Percentiles rank a stretch among this genome's conserved stretches.
These are phyloP conservation scores for Bombus sylvicola DNA, from an alignment of 1,140 invertebrate genomes.

Conservation along the genomic window DNA sequence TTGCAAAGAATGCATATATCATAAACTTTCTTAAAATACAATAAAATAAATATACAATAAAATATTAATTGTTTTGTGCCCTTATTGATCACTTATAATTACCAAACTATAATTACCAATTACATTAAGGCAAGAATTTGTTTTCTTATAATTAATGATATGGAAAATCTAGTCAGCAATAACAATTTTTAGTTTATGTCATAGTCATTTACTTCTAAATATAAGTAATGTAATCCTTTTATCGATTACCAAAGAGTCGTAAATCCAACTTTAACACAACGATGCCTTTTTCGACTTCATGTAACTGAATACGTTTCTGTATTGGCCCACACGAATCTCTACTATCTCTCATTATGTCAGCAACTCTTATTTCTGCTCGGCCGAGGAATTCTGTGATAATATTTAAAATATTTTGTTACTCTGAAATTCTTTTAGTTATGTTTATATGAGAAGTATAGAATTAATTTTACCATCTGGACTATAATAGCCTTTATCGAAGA, in stretches of 20 bases:
- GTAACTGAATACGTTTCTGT: slow-evolving; percentile 86
- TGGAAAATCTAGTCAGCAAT: slow-evolving; percentile 2
- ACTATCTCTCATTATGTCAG: slow-evolving; percentile 86
- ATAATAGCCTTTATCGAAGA: slow-evolving; percentile 91
- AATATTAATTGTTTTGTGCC: not conserved
- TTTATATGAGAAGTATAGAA: not conserved
- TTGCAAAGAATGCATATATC: not conserved
- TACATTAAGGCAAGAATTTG: not conserved
- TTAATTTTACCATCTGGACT: slow-evolving; percentile 88
- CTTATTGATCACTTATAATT: too few species aligned
- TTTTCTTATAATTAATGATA: not conserved
- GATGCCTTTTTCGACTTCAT: slow-evolving; percentile 89
- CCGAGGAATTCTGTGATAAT: slow-evolving; percentile 88
- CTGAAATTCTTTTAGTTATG: not conserved
- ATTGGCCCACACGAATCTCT: slow-evolving; percentile 87
- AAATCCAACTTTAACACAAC: slow-evolving; percentile 90
- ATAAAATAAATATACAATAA: slow-evolving; percentile 37
- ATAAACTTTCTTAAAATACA: slow-evolving; percentile 9
- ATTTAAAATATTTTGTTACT: slow-evolving; percentile 22
- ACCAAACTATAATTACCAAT: not conserved
- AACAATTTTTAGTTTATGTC: not conserved
- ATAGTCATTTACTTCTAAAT: not conserved
- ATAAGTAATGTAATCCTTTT: slow-evolving; percentile 8
- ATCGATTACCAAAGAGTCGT: slow-evolving; percentile 84
- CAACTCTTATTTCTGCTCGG: slow-evolving; percentile 88